Percentiles rank a stretch among this genome's conserved stretches.
These are phyloP conservation scores for Atta texana DNA, from an alignment of 1,140 invertebrate species.

Conservation along the genomic window DNA sequence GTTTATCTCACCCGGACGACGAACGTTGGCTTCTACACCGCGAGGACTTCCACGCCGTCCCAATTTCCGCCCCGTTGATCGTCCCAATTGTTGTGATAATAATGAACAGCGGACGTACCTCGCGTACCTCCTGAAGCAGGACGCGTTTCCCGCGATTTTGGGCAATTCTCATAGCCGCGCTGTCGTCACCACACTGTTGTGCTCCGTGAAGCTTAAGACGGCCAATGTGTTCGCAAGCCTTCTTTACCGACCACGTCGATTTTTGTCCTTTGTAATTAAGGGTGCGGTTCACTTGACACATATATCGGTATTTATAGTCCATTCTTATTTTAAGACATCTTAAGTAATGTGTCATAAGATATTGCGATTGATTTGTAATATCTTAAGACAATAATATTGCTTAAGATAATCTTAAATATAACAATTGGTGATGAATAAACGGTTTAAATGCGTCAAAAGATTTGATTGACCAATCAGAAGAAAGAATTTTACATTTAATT, in stretches of 20 bases:
- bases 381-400: too few relatives aligned
- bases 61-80: neutral
- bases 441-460: too few relatives aligned
- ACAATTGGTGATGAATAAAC: too few relatives aligned
- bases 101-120: slow-evolving; percentile 42
- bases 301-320: too few relatives aligned
- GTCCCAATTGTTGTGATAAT: slow-evolving; percentile 55
- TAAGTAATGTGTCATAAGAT: too few relatives aligned
- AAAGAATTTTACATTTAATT: too few relatives aligned
- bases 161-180: slow-evolving; percentile 61
- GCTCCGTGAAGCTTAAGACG: neutral
- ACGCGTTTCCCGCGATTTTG: slow-evolving; percentile 76
- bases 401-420: too few relatives aligned
- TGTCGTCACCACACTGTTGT: slow-evolving; percentile 8
- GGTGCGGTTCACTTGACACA: too few relatives aligned
- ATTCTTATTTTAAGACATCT: too few relatives aligned
- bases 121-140: slow-evolving; percentile 43
- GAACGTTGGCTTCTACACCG: neutral
- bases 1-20: neutral
- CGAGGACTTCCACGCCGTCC: neutral
- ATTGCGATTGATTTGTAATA: too few relatives aligned
- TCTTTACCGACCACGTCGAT: neutral
- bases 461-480: too few relatives aligned
- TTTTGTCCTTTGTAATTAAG: neutral
- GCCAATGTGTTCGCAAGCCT: neutral